Percentiles rank a stretch among this genome's conserved stretches.
Conservation (phyloP, 2,113 vertebrate species). For the Phasianus colchicus region DNA sequence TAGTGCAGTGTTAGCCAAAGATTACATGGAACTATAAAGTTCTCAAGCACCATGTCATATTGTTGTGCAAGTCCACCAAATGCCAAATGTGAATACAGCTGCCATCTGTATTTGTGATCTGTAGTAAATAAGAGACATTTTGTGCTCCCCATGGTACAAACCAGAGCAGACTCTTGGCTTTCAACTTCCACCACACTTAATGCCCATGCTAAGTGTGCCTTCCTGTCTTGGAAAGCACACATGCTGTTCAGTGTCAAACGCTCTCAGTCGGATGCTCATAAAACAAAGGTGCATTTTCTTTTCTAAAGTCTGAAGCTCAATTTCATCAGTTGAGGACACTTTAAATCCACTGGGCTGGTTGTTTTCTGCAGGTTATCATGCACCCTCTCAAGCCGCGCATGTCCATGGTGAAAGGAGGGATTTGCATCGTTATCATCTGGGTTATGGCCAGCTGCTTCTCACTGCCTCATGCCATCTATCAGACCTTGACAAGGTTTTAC, state of each 20-base stretch:
- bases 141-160: not conserved
- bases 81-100: not conserved
- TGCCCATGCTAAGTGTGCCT: accelerated
- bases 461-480: constrained; percentile 82
- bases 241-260: accelerated
- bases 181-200: not conserved
- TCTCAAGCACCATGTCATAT: not conserved
- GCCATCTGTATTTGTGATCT: not conserved
- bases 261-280: not conserved
- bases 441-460: constrained; percentile 84
- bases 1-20: not conserved
- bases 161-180: not conserved
- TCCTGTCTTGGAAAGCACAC: not conserved
- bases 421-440: constrained; percentile 82
- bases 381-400: constrained; percentile 81
- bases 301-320: not conserved
- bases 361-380: constrained; percentile 78
- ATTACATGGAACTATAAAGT: accelerated
- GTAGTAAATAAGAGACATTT: not conserved
- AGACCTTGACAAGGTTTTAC: constrained; percentile 79
- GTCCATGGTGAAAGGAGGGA: constrained; percentile 77
- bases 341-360: not conserved
- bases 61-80: not conserved
- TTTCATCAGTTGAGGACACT: not conserved
- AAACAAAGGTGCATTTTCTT: not conserved